Evolutionary conservation across 2,888 invertebrate genomes (phyloP).

Genomic region (Fragum fragum): DNA sequence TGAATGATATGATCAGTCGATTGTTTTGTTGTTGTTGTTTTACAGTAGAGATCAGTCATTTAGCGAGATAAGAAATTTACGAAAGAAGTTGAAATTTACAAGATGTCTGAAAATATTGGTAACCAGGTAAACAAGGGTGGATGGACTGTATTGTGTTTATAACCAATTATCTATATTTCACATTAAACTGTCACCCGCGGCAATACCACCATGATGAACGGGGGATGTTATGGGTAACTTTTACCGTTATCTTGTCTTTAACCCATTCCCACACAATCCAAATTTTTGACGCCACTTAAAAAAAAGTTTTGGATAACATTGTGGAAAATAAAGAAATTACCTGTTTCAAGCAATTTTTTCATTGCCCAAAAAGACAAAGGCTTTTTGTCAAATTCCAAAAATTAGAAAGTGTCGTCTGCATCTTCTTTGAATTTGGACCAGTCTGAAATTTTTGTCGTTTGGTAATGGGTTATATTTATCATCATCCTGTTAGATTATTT

Average conservation of each 20-base stretch:
- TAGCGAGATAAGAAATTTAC: too few relatives aligned
- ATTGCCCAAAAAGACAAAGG: too few relatives aligned
- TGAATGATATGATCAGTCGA: too few relatives aligned
- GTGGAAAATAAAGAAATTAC: not conserved
- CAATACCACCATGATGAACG: conserved; percentile 6
- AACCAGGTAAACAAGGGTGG: not conserved
- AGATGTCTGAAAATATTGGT: not conserved
- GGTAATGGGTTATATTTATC: not conserved
- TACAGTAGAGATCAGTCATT: too few relatives aligned
- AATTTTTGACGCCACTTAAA: too few relatives aligned
- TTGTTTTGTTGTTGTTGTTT: too few relatives aligned
- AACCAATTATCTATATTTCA: not conserved
- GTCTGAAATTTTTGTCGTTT: not conserved
- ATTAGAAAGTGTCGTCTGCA: too few relatives aligned
- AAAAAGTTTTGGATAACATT: not conserved
- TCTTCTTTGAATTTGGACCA: too few relatives aligned
- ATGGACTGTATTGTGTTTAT: conserved; percentile 12
- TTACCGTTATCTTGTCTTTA: not conserved
- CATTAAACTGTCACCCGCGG: conserved; percentile 20
- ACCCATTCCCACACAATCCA: too few relatives aligned
- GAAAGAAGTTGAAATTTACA: not conserved
- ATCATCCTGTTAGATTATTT: too few relatives aligned
- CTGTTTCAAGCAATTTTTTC: too few relatives aligned
- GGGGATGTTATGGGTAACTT: not conserved
- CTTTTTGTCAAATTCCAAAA: too few relatives aligned